A percentile compares a stretch with the other conserved stretches of the same genome.
Evolutionary conservation across 92 coral and sea anemone genomes (phyloP).

Genomic region (Porites cylindrica): DNA sequence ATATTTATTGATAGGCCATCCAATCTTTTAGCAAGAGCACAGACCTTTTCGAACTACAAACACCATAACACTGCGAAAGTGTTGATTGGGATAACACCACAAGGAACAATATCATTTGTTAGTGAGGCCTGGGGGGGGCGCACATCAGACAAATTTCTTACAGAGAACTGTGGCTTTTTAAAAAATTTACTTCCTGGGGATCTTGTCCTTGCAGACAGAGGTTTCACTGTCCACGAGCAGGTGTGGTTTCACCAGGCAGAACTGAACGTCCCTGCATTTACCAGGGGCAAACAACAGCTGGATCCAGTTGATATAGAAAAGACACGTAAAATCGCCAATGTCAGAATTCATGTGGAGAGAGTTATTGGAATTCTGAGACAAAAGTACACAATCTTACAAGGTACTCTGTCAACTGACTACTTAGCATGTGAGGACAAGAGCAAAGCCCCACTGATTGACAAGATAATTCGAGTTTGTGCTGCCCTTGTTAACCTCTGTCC

Average conservation of each 20-base stretch:
- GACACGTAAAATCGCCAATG: conserved; percentile 49
- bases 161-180: conserved; percentile 59
- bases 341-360: conserved; percentile 56
- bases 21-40: conserved; percentile 43
- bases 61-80: conserved; percentile 37
- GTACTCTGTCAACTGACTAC: not conserved
- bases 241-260: conserved; percentile 48
- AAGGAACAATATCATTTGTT: conserved; percentile 53
- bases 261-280: conserved; percentile 52
- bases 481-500: conserved; percentile 68
- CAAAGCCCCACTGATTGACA: too few relatives aligned
- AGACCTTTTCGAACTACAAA: conserved; percentile 36
- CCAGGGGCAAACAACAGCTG: conserved; percentile 47
- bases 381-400: conserved; percentile 41
- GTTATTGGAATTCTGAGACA: conserved; percentile 45
- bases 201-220: conserved; percentile 54
- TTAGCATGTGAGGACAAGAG: too few relatives aligned
- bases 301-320: conserved; percentile 49
- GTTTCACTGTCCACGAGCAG: conserved; percentile 39
- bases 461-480: conserved; percentile 40
- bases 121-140: conserved; percentile 18
- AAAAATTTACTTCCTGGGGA: conserved; percentile 43
- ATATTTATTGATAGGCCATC: conserved; percentile 36
- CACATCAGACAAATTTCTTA: conserved; percentile 8
- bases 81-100: conserved; percentile 32